phyloP scores from a whole-genome alignment of 92 coral and sea anemone genomes.

The Parazoanthus atlanticus region DNA sequence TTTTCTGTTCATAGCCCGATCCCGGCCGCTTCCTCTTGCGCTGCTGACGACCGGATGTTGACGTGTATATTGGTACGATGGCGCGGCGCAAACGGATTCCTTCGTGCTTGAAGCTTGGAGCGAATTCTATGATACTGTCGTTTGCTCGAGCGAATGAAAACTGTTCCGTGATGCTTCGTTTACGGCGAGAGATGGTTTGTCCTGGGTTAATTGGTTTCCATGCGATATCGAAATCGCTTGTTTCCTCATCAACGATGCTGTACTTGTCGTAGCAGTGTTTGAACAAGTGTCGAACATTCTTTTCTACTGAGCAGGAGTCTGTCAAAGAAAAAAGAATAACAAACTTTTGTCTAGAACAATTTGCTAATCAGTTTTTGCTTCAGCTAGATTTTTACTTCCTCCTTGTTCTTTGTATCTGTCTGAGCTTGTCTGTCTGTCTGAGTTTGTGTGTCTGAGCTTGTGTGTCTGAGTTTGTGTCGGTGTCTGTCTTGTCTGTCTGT shows the following conservation, averaged over 20 bases:
- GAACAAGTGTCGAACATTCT: constrained; percentile 45
- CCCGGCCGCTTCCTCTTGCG: constrained; percentile 63
- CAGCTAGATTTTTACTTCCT: not conserved
- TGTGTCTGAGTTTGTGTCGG: not conserved
- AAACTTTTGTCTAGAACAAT: not conserved
- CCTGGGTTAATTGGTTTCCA: constrained; percentile 75
- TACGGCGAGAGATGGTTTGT: constrained; percentile 50
- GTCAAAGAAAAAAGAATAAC: not conserved
- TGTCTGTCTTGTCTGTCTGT: not conserved
- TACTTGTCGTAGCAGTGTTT: constrained; percentile 66
- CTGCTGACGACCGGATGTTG: constrained; percentile 83
- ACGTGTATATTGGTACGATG: constrained; percentile 81
- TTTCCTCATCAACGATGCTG: constrained; percentile 60
- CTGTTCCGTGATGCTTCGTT: constrained; percentile 76
- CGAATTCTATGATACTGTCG: constrained; percentile 30
- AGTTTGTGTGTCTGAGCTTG: not conserved
- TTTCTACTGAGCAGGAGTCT: constrained; percentile 74
- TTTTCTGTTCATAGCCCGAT: constrained; percentile 56
- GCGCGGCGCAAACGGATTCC: constrained; percentile 72
- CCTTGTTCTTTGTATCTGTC: not conserved
- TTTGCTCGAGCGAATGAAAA: constrained; percentile 52
- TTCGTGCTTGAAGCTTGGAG: constrained; percentile 14
- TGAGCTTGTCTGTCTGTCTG: not conserved
- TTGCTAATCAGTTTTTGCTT: not conserved
- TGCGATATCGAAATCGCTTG: constrained; percentile 58